These are phyloP conservation scores for Eciton burchellii DNA, from an alignment of 1,140 invertebrate species.

Conservation along the genomic window DNA sequence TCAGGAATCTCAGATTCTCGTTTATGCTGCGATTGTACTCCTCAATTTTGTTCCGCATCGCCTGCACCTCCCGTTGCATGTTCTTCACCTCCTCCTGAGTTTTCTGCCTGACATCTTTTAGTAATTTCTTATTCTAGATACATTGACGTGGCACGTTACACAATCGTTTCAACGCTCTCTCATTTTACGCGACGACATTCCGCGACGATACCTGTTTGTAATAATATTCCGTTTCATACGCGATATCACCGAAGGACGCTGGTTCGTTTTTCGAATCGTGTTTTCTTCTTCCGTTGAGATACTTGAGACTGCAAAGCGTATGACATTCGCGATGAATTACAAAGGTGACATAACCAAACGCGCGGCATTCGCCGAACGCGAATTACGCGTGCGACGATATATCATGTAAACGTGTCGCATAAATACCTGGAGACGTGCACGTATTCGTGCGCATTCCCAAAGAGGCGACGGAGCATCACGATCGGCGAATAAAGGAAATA, in stretches of 20 bases:
- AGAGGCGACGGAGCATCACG: constrained; percentile 50
- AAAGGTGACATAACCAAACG: constrained; percentile 20
- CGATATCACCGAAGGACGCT: constrained; percentile 42
- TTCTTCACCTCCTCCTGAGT: constrained; percentile 72
- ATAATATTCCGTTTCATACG: constrained; percentile 74
- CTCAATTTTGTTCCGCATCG: constrained; percentile 73
- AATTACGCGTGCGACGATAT: not conserved
- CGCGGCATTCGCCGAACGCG: not conserved
- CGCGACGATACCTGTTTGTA: constrained; percentile 69
- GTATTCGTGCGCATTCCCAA: not conserved
- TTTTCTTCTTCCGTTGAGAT: constrained; percentile 38
- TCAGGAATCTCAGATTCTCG: constrained; percentile 75
- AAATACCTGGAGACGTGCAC: not conserved
- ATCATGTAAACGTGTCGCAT: too few relatives aligned
- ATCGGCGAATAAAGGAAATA: not conserved
- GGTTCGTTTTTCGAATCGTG: constrained; percentile 43
- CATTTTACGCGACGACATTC: not conserved
- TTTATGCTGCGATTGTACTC: constrained; percentile 74
- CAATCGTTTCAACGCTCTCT: not conserved
- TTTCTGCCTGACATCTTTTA: constrained; percentile 71
- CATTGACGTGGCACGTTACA: not conserved
- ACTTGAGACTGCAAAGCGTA: constrained; percentile 2
- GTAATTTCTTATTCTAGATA: constrained; percentile 70
- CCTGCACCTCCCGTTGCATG: constrained; percentile 71
- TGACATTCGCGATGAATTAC: not conserved